These are phyloP conservation scores for Calyptomena viridis DNA, from an alignment of 2,113 vertebrate species.

Conservation along the genomic window DNA sequence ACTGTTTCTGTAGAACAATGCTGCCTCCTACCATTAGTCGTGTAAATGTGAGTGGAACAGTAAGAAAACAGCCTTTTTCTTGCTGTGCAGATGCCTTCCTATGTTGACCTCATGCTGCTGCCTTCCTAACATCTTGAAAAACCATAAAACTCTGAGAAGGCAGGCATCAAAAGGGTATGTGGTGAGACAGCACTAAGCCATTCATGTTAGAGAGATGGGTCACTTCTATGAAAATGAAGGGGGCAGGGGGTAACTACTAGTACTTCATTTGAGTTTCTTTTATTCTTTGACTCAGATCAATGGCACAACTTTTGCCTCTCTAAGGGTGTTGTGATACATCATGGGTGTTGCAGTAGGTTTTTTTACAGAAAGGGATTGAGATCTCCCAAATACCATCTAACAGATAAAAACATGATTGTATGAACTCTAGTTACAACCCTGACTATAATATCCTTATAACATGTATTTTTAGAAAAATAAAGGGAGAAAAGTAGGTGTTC, in stretches of 20 bases:
- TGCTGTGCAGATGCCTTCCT: neutral
- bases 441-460: neutral
- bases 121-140: neutral
- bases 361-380: neutral
- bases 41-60: neutral
- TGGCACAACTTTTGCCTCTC: neutral
- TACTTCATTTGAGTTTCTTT: neutral
- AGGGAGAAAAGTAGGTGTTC: neutral
- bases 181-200: neutral
- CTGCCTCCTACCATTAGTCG: neutral
- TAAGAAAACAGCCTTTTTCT: neutral
- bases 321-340: neutral
- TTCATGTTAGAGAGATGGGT: neutral
- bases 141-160: neutral
- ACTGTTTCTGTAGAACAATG: neutral
- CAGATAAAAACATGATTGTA: neutral
- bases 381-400: neutral
- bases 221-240: neutral
- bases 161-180: neutral
- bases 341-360: neutral
- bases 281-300: neutral
- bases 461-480: neutral
- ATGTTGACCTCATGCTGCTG: neutral
- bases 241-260: neutral
- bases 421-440: neutral